These are phyloP conservation scores for Gymnobelideus leadbeateri DNA, from an alignment of 2,113 vertebrate genomes.

Conservation along the genomic window DNA sequence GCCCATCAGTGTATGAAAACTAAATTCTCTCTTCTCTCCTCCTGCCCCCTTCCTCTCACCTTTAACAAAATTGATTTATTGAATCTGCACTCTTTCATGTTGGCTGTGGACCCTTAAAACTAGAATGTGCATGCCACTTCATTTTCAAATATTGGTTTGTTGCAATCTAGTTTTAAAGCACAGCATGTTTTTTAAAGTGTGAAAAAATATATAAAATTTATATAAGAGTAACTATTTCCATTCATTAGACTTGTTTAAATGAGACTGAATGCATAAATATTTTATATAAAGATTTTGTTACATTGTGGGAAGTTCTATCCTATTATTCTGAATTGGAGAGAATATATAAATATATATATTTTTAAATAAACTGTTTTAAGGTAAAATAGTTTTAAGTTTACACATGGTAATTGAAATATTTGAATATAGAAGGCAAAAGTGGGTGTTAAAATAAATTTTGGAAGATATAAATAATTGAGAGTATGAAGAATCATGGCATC, in stretches of 20 bases:
- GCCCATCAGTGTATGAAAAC: slow-evolving; percentile 72
- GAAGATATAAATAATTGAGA: slow-evolving; percentile 68
- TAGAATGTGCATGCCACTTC: slow-evolving; percentile 54
- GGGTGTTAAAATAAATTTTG: slow-evolving; percentile 59
- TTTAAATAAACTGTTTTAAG: slow-evolving; percentile 91
- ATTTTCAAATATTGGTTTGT: slow-evolving; percentile 54
- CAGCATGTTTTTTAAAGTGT: slow-evolving; percentile 80
- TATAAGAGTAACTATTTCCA: slow-evolving; percentile 88
- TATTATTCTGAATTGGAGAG: slow-evolving; percentile 88
- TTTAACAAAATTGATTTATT: slow-evolving; percentile 55
- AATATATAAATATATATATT: slow-evolving; percentile 86
- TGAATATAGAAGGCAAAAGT: slow-evolving; percentile 68
- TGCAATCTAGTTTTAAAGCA: slow-evolving; percentile 77
- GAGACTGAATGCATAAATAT: slow-evolving; percentile 86
- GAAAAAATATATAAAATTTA: slow-evolving; percentile 85
- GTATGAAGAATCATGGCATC: slow-evolving; percentile 65
- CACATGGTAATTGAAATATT: slow-evolving; percentile 82
- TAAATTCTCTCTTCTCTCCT: slow-evolving; percentile 48
- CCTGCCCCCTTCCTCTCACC: background rate
- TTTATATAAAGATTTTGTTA: slow-evolving; percentile 88
- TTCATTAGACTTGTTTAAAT: slow-evolving; percentile 82
- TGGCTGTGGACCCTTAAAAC: slow-evolving; percentile 73
- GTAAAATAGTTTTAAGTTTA: slow-evolving; percentile 86
- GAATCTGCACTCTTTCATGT: slow-evolving; percentile 67
- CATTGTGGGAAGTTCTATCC: slow-evolving; percentile 86